phyloP scores from a whole-genome alignment of 1,140 invertebrate species.

The Littorina saxatilis region DNA sequence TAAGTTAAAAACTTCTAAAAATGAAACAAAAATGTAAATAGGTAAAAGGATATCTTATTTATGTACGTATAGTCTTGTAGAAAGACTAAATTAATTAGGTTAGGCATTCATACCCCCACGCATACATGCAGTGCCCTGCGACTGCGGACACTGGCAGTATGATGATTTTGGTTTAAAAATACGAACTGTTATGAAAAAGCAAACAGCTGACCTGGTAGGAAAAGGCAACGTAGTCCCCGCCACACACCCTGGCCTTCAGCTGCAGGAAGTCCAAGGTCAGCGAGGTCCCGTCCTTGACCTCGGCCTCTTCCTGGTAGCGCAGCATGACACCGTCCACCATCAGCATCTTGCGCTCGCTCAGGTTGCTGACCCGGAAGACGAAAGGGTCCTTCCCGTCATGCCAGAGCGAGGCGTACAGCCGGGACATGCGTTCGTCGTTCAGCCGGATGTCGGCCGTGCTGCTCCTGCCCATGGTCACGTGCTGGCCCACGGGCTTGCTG shows the following conservation, averaged over 20 bases:
- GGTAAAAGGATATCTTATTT: no score
- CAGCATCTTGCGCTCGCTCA: constrained; percentile 35
- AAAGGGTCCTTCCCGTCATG: constrained; percentile 31
- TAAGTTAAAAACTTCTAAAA: no score
- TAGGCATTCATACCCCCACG: no score
- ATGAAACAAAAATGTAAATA: no score
- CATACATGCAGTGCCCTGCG: no score
- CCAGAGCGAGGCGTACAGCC: constrained; percentile 31
- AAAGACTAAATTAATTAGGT: no score
- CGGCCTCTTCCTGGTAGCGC: constrained; percentile 21
- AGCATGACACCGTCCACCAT: constrained; percentile 26
- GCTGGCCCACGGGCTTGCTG: not conserved
- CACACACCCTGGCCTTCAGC: constrained; percentile 19
- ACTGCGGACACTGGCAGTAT: no score
- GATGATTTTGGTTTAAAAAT: no score
- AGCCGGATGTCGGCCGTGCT: constrained; percentile 25
- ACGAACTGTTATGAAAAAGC: no score
- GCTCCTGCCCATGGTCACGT: constrained; percentile 21
- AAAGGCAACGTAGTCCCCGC: not conserved
- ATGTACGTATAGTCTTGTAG: no score
- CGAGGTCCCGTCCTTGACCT: constrained; percentile 27
- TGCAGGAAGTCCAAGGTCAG: constrained; percentile 34
- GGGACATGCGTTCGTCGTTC: constrained; percentile 39
- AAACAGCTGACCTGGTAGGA: constrained; percentile 31
- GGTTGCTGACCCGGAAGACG: constrained; percentile 38